Evolutionary conservation across 92 coral and sea anemone genomes (phyloP).

Genomic region (Paragorgia papillata): DNA sequence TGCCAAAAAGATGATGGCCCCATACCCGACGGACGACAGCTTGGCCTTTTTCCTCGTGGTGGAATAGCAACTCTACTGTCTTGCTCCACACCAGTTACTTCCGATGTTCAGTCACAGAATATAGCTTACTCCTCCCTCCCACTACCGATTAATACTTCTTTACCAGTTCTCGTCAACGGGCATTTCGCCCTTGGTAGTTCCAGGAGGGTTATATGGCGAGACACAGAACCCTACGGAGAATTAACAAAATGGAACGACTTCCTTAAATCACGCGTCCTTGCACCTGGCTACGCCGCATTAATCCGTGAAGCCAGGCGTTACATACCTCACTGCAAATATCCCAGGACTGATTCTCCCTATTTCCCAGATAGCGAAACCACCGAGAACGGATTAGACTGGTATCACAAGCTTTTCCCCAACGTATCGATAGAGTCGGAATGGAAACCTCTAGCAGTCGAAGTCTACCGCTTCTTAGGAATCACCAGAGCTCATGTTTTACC

Average conservation of each 20-base stretch:
- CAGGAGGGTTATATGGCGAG: conserved; percentile 64
- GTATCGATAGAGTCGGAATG: conserved; percentile 55
- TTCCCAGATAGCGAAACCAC: neutral
- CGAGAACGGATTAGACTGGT: conserved; percentile 63
- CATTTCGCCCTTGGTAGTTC: conserved; percentile 72
- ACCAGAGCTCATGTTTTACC: conserved; percentile 52
- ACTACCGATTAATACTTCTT: conserved; percentile 64
- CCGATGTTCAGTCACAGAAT: conserved; percentile 45
- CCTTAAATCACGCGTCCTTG: conserved; percentile 50
- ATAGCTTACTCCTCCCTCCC: conserved; percentile 67
- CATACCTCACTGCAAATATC: neutral
- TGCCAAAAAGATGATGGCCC: conserved; percentile 13
- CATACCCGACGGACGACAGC: conserved; percentile 38
- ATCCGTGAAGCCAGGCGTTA: conserved; percentile 47
- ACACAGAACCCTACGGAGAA: conserved; percentile 43
- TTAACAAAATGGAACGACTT: conserved; percentile 65
- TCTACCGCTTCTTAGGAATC: conserved; percentile 44
- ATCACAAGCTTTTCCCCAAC: conserved; percentile 67
- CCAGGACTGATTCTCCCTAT: neutral
- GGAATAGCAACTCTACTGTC: conserved; percentile 66
- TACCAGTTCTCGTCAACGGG: conserved; percentile 82
- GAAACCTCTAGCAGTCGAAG: conserved; percentile 56
- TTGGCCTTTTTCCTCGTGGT: conserved; percentile 79
- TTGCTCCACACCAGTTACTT: neutral
- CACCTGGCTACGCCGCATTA: conserved; percentile 61